Base-by-base conservation (phyloP, 2,888 invertebrate genomes). In the Drosophila cyrtoloma region DNA sequence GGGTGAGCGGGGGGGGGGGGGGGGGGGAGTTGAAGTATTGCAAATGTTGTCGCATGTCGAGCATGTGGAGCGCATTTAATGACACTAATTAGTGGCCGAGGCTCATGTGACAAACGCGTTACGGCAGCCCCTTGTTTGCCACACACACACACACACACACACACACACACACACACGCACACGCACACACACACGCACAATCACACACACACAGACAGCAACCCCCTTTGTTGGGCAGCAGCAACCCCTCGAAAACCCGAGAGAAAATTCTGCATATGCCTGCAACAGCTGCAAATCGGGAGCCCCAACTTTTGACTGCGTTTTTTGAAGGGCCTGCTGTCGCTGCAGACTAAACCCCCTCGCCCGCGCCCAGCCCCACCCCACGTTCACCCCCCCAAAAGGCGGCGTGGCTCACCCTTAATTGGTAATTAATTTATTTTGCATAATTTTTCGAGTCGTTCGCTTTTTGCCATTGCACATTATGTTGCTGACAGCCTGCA, bases 71-170 rank as follows among this genome's bases (percentile, higher is more conserved):
- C 91, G 89, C 91, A 86, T 92, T 91, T 92, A 93, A 93, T 93
- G 93, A 92, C 92, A 92, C 93, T 93, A 93, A 93, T 93, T 93
- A 93, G 93, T 93, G 92, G 92, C 82, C 82, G 89, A 81, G 90
- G 89, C 91, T 91, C 91, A 87, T 90, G 92, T 92, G 92, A 92
- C 92, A 92, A 92, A 91, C 92, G 92, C 86, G 83, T 81, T 89
- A 83, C 87, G 84, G 81, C 71, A 51, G 59, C 39, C 57, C n/a
- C 57, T 57, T 59, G 51, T 44, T 42, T 32, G 58, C 32, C 32
- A 32, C 58, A 58, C 42, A 58, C 30, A 30, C 42, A 42, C 14
- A 16, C 16, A 35, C 33, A 16, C 35, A 22, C 33, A 50, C 22
- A 33, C 32, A n/a, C 32, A 16, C 53, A 22, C 26, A 35, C n/a